These are phyloP conservation scores for Myiagra hebetior DNA, from an alignment of 2,113 vertebrate species.

Conservation along the genomic window DNA sequence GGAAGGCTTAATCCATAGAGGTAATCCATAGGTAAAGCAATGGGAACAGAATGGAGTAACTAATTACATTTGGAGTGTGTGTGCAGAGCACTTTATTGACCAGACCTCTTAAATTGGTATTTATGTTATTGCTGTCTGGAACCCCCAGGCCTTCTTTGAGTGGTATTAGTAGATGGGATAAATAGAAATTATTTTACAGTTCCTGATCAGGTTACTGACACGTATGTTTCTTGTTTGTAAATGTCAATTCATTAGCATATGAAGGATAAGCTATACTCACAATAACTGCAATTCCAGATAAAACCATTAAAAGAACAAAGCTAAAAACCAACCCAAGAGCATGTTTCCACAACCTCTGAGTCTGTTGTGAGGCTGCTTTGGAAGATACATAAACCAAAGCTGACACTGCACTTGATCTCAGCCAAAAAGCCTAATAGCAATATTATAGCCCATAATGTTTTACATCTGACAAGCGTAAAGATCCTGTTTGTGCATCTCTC, in stretches of 20 bases:
- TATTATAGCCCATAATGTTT: background rate
- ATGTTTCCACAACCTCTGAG: background rate
- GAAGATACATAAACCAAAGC: conserved; percentile 34
- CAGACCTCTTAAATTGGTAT: conserved; percentile 45
- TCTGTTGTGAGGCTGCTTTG: background rate
- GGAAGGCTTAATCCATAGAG: conserved; percentile 30
- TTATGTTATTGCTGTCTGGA: conserved; percentile 45
- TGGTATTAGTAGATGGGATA: conserved; percentile 39
- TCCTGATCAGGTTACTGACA: conserved; percentile 47
- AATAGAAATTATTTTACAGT: conserved; percentile 56
- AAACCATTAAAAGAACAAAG: background rate
- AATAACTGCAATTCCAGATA: conserved; percentile 2
- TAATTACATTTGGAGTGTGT: conserved; percentile 46
- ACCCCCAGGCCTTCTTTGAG: conserved; percentile 19
- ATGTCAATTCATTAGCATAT: conserved; percentile 57
- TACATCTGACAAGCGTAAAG: background rate
- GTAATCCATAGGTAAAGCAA: conserved; percentile 11
- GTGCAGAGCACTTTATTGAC: conserved; percentile 38
- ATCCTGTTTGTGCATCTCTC: background rate
- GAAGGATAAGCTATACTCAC: background rate
- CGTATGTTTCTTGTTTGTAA: conserved; percentile 35
- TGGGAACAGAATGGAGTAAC: background rate
- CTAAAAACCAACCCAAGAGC: background rate
- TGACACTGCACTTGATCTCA: conserved; percentile 30
- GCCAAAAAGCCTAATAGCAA: conserved; percentile 48